These are phyloP conservation scores for Sinotaia quadrata DNA, from an alignment of 2,888 invertebrate genomes.

Conservation along the genomic window DNA sequence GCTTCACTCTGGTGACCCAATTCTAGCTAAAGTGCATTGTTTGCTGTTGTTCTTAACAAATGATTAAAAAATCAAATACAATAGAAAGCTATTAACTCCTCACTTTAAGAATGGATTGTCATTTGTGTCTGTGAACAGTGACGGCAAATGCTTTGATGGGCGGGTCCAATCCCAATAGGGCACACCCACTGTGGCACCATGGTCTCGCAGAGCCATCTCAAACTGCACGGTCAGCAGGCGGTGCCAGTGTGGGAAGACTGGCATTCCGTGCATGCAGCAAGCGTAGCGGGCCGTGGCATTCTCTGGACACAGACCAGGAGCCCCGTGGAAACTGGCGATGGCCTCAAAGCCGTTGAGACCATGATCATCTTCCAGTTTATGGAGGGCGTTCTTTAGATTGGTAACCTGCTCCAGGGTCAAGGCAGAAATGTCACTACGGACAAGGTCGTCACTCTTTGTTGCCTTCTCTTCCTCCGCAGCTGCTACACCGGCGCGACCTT, in stretches of 20 bases:
- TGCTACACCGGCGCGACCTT: not conserved
- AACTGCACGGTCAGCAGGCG: slow-evolving; percentile 41
- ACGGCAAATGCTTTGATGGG: slow-evolving; percentile 25
- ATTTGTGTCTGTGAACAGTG: slow-evolving; percentile 22
- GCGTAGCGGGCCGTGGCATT: slow-evolving; percentile 30
- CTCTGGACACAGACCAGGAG: slow-evolving; percentile 35
- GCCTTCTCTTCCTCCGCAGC: slow-evolving; percentile 3
- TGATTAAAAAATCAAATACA: not conserved
- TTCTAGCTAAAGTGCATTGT: no score
- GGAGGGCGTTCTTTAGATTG: slow-evolving; percentile 38
- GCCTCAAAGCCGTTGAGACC: slow-evolving; percentile 38
- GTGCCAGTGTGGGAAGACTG: slow-evolving; percentile 46
- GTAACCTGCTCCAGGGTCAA: slow-evolving; percentile 22
- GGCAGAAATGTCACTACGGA: slow-evolving; percentile 1
- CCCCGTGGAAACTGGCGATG: slow-evolving; percentile 45
- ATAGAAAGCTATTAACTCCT: not conserved
- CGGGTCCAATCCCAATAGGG: slow-evolving; percentile 43
- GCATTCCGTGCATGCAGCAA: slow-evolving; percentile 45
- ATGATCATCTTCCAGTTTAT: slow-evolving; percentile 40
- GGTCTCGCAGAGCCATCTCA: slow-evolving; percentile 28
- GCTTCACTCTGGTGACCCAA: no score
- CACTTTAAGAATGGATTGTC: slow-evolving; percentile 25
- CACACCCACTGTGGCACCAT: slow-evolving; percentile 27
- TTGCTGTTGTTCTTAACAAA: no score
- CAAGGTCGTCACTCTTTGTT: slow-evolving; percentile 1